Conservation (phyloP, 2,888 invertebrate genomes). For the Caenorhabditis japonica region DNA sequence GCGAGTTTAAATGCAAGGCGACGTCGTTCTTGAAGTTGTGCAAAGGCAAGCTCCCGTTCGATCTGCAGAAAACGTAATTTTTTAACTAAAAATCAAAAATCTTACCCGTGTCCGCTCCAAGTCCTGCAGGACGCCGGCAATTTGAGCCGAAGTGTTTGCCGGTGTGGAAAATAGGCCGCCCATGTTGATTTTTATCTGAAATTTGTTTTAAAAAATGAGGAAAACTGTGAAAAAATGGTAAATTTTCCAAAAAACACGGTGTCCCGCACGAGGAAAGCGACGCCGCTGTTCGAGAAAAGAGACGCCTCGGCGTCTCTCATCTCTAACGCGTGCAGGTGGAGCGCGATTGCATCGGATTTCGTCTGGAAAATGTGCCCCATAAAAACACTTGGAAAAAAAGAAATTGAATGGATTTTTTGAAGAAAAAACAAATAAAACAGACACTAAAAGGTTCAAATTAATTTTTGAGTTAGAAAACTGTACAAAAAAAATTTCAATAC, state of each 20-base stretch:
- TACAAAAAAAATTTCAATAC: too few species aligned
- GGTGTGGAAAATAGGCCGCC: constrained; percentile 38
- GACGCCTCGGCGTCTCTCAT: too few species aligned
- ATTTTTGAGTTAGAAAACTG: too few species aligned
- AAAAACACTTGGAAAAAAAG: too few species aligned
- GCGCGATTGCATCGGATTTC: too few species aligned
- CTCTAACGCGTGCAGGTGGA: too few species aligned
- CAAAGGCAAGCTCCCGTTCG: constrained; percentile 64
- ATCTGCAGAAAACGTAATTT: constrained; percentile 44
- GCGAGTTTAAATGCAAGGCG: constrained; percentile 59
- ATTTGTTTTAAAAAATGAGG: background rate
- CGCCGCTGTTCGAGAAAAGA: too few species aligned
- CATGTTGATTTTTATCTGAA: constrained; percentile 11
- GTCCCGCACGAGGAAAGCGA: too few species aligned
- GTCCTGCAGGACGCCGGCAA: constrained; percentile 35
- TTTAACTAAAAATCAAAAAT: background rate
- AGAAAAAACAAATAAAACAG: too few species aligned
- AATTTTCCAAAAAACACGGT: background rate
- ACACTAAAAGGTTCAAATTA: too few species aligned
- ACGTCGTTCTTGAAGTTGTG: constrained; percentile 57
- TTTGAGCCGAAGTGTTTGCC: constrained; percentile 23
- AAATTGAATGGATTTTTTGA: too few species aligned
- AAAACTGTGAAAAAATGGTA: constrained; percentile 5
- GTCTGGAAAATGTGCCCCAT: too few species aligned
- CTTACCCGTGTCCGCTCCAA: constrained; percentile 47